Base-by-base conservation (phyloP, 2,888 invertebrate species). In the Heliconius ismenius region DNA sequence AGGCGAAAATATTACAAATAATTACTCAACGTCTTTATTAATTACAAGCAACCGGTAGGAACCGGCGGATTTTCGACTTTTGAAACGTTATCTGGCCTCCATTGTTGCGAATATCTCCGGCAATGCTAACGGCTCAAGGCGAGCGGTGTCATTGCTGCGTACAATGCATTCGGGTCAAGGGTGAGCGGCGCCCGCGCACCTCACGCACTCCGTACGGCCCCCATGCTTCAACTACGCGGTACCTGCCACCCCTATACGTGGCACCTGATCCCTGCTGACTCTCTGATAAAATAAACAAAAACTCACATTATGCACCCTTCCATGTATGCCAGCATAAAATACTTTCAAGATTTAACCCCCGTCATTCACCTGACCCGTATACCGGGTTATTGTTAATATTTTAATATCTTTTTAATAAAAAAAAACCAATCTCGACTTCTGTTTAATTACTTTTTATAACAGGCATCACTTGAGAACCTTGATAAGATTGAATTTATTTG, bases 71-170 rank as follows among this genome's bases (percentile, higher is more conserved):
- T 92, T 93, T 93, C 90, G 88, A 92, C 92, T 92, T 93, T 93
- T 93, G 92, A 90, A 94, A 94, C 88, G 92, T 92, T 93, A 94
- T 94, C 94, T 93, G 92, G 92, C 92, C 92, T 93, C 93, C 90
- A 94, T 94, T 94, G 94, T 94, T 94, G 94, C 93, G 90, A 93
- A 93, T 94, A 94, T 93, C 93, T 93, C 93, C 92, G 92, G 91
- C 93, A 92, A 91, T 93, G 93, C 91, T 92, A 92, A 89, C 92
- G 89, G 89, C 93, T 93, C 93, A 93, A 93, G 94, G 94, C 92
- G 91, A 94, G 84, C 91, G 90, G 93, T 94, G 93, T 92, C 94
- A 93, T 92, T 93, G 93, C 94, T 93, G 93, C 91, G 92, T 92
- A 91, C 92, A 91, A 91, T 92, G 91, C 91, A 93, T 91, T 90